A percentile compares a stretch with the other conserved stretches of the same genome.
phyloP scores from a whole-genome alignment of 2,113 vertebrate genomes.

The Ursus arctos region DNA sequence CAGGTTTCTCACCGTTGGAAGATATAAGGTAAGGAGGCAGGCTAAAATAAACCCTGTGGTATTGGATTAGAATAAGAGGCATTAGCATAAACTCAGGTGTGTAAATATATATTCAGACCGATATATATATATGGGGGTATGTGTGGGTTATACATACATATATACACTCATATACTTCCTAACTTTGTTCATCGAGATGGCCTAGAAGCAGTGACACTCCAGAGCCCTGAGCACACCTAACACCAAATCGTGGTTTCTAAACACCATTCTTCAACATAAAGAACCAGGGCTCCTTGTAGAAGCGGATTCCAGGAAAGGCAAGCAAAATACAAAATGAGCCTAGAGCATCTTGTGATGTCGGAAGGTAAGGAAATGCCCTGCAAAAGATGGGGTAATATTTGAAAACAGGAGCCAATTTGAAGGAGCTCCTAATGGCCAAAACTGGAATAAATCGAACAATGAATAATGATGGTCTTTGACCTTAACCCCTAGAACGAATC shows the following conservation, averaged over 20 bases:
- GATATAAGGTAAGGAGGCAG: neutral
- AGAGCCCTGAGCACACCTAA: neutral
- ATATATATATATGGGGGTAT: neutral
- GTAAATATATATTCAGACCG: neutral
- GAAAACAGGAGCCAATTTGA: neutral
- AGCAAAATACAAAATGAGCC: neutral
- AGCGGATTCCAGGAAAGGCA: neutral
- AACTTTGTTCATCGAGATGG: neutral
- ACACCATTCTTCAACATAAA: neutral
- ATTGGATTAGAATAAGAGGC: neutral
- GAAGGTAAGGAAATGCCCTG: neutral
- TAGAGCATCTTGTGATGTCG: neutral
- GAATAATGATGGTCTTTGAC: neutral
- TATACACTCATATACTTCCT: neutral
- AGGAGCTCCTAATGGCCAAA: neutral
- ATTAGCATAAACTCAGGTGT: neutral
- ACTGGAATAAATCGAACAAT: neutral
- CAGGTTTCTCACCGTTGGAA: neutral
- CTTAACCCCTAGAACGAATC: neutral
- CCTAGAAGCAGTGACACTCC: constrained; percentile 1
- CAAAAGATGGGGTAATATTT: neutral
- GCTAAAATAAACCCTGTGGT: neutral
- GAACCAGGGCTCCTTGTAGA: neutral
- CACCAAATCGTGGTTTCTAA: neutral
- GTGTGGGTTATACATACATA: neutral